Evolutionary conservation across 2,113 vertebrate species (phyloP), one percentile per base, ranked within the genome.

Genomic region (Mixornis gularis): DNA sequence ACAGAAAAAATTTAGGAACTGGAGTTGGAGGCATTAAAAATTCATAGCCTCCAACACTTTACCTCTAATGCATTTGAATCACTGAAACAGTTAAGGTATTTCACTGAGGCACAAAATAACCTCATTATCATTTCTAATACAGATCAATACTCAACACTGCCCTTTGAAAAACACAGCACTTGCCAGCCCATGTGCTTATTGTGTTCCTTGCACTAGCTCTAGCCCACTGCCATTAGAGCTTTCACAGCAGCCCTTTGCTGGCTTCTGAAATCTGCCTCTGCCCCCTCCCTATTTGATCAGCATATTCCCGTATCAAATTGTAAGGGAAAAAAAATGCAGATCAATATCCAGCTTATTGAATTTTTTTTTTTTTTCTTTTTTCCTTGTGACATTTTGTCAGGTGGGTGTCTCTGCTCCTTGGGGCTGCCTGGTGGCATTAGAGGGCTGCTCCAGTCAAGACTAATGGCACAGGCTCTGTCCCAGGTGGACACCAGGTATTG

Each of bases 41-140:
- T 93, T 94, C 74, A 94, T 68, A 71, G 48, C 44, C 38, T 84
- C 46, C 43, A 70, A 55, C 77, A 49, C 51, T 95, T 94, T 72
- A 83, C 79, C 36, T 86, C 49, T 95, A 72, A 94, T 92, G 87
- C 58, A 95, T 81, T 55, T 77, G 72, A 36, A 95, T 94, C 91
- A 59, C 14, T 12, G 93, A 97, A 96, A 95, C 10, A 79, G 97
- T 97, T 97, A 96, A 97, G 97, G 87, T 85, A 94, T 95, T 95
- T 94, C 92, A 95, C 73, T 17, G 34, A 92, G 93, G 73, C 52
- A 79, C 86, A 95, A 96, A 95, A 96, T 94, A 79, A 91, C 94
- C 97, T 97, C 97, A 98, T 98, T 97, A 98, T 97, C 98, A 97
- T 97, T 96, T 97, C 97, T 97, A 97, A 98, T 97, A 95, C 87